phyloP scores from a whole-genome alignment of 2,113 vertebrate genomes.

The Passer domesticus region DNA sequence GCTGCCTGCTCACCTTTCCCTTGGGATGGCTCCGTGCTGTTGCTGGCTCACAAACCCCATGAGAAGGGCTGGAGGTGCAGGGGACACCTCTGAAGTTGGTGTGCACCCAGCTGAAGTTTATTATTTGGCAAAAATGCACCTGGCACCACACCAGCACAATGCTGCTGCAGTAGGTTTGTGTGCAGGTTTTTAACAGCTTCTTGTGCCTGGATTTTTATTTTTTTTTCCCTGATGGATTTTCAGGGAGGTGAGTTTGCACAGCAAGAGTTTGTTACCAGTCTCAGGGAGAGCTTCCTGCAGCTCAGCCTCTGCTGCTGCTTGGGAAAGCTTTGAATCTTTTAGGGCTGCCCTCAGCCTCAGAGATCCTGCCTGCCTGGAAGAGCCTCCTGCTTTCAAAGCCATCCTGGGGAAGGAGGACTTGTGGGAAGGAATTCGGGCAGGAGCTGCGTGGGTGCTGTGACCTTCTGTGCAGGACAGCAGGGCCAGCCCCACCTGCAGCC shows the following conservation, averaged over 20 bases:
- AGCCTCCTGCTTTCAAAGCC: background rate
- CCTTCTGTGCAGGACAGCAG: background rate
- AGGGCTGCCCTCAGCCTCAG: background rate
- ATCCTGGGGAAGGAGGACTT: background rate
- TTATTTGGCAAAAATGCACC: background rate
- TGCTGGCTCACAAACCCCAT: background rate
- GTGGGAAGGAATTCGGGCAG: background rate
- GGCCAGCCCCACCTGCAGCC: background rate
- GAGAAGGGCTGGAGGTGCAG: background rate
- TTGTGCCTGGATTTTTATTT: background rate
- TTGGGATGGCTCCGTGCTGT: background rate
- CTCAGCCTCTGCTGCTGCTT: background rate
- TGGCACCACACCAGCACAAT: background rate
- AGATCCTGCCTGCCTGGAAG: background rate
- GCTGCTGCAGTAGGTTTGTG: background rate
- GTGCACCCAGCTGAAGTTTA: background rate
- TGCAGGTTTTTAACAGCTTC: background rate
- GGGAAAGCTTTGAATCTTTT: background rate
- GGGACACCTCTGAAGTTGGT: background rate
- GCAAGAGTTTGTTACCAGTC: fast-evolving
- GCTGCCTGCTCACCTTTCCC: background rate
- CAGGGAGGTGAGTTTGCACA: background rate
- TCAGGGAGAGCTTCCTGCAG: background rate
- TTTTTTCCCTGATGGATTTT: background rate
- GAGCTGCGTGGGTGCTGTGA: background rate